Evolutionary conservation across 2,888 invertebrate species (phyloP).

Genomic region (Acrocera orbiculus): DNA sequence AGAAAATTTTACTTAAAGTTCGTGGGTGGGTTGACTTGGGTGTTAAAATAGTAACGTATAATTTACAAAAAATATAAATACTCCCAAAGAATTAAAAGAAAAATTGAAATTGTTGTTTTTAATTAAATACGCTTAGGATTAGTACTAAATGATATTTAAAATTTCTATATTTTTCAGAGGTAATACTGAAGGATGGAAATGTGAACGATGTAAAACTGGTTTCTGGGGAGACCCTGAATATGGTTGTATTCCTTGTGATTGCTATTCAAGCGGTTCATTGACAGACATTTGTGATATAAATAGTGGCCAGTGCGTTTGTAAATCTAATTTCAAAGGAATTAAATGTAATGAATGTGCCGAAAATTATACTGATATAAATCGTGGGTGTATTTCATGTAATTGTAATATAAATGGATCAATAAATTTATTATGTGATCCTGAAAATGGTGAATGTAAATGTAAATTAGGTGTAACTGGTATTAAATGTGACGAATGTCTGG

Average conservation of each 20-base stretch:
- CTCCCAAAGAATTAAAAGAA: too few relatives aligned
- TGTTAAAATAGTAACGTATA: too few relatives aligned
- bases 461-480: conserved; percentile 60
- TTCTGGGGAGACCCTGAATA: conserved; percentile 46
- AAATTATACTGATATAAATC: conserved; percentile 53
- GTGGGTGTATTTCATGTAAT: conserved; percentile 62
- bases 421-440: conserved; percentile 48
- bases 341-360: conserved; percentile 51
- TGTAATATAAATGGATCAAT: conserved; percentile 55
- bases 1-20: too few relatives aligned
- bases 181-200: conserved; percentile 45
- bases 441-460: conserved; percentile 64
- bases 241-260: conserved; percentile 57
- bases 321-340: conserved; percentile 48
- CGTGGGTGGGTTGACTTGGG: too few relatives aligned
- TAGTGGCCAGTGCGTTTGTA: conserved; percentile 61
- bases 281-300: conserved; percentile 50
- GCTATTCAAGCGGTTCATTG: conserved; percentile 56
- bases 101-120: too few relatives aligned
- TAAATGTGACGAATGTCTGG: conserved; percentile 53
- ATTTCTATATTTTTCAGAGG: conserved; percentile 23
- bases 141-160: too few relatives aligned
- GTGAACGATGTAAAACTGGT: conserved; percentile 47
- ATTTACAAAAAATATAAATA: too few relatives aligned
- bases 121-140: too few relatives aligned